phyloP scores from a whole-genome alignment of 2,797 vertebrate genomes.

The Iguana delicatissima region DNA sequence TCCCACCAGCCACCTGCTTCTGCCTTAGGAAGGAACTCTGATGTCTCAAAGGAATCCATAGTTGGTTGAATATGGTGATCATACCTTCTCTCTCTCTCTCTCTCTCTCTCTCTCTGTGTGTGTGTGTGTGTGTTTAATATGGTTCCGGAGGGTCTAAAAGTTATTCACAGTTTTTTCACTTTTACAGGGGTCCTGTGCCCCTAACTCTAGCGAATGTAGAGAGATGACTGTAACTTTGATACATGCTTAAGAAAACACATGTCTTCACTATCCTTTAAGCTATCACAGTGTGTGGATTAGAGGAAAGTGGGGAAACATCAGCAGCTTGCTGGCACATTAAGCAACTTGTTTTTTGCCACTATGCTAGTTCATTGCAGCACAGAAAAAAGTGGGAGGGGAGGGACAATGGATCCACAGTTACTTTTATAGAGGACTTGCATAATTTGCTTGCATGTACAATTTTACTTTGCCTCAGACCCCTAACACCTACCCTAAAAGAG shows the following conservation, averaged over 20 bases:
- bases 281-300: not conserved
- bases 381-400: not conserved
- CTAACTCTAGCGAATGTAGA: no score
- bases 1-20: no score
- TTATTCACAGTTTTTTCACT: no score
- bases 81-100: no score
- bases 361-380: not conserved
- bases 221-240: not conserved
- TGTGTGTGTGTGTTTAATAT: no score
- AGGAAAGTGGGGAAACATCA: not conserved
- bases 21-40: no score
- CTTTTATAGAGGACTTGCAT: not conserved
- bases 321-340: not conserved
- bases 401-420: not conserved
- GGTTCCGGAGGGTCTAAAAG: no score
- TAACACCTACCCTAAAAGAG: not conserved
- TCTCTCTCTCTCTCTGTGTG: no score
- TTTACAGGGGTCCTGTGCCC: no score
- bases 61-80: no score
- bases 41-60: no score
- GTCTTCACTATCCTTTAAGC: not conserved
- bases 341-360: not conserved
- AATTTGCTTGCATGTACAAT: not conserved
- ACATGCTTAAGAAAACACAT: not conserved
- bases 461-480: not conserved